Conservation (phyloP, 2,797 vertebrate species). For the Dromococcyx pavoninus region DNA sequence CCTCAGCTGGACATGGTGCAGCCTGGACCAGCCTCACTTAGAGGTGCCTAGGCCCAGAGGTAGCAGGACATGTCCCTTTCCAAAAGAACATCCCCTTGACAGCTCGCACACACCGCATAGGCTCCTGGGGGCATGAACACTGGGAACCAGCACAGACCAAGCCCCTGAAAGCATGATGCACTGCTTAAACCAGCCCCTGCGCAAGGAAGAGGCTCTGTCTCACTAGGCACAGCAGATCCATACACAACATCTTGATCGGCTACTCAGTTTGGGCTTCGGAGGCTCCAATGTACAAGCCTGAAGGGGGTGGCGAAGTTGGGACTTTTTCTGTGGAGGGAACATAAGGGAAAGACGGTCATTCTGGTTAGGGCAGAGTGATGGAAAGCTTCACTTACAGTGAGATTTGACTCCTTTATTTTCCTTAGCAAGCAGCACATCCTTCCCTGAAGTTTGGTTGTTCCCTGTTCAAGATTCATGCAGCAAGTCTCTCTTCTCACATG, state of each 20-base stretch:
- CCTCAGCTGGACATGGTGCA: neutral
- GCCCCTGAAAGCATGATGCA: neutral
- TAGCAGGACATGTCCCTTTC: rapidly evolving
- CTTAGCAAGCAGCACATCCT: neutral
- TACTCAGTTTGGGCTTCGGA: neutral
- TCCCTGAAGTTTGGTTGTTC: neutral
- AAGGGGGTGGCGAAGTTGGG: neutral
- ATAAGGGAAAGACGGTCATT: neutral
- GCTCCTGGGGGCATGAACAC: neutral
- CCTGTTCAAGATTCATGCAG: rapidly evolving
- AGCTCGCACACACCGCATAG: neutral
- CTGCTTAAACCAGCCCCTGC: neutral
- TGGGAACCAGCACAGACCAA: neutral
- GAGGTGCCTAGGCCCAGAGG: neutral
- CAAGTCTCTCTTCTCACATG: neutral
- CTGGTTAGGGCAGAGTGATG: neutral
- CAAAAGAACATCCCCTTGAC: neutral
- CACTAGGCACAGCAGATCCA: neutral
- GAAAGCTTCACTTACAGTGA: neutral
- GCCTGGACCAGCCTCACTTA: neutral
- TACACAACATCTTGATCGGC: neutral
- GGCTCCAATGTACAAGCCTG: neutral
- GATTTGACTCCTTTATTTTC: neutral
- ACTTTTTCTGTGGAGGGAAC: neutral
- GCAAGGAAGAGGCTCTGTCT: neutral